Evolutionary conservation across 2,797 vertebrate genomes (phyloP).

Genomic region (Gallinago solitaria): DNA sequence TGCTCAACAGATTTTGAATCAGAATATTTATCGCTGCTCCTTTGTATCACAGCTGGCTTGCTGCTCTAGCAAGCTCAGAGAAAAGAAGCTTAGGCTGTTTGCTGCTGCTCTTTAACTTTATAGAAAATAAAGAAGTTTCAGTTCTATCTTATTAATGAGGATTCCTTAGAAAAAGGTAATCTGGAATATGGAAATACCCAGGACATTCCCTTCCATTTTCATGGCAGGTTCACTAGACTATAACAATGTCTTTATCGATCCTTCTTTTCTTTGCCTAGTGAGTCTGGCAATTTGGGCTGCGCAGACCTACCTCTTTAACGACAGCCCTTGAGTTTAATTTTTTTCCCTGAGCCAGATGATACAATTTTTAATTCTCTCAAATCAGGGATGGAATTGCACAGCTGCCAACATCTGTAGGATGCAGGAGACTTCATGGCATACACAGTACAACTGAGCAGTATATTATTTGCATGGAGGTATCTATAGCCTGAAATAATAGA

Average conservation of each 20-base stretch:
- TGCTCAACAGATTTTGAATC: not conserved
- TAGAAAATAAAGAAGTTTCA: not conserved
- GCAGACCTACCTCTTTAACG: not conserved
- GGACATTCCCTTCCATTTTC: not conserved
- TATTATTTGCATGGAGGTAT: not conserved
- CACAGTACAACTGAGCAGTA: not conserved
- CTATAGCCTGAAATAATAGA: not conserved
- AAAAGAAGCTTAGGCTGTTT: not conserved
- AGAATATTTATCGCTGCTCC: not conserved
- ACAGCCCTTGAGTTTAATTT: not conserved
- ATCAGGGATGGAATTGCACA: not conserved
- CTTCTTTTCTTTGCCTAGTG: not conserved
- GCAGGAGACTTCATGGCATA: not conserved
- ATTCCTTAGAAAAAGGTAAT: not conserved
- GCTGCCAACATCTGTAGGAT: not conserved
- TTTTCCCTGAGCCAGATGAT: not conserved
- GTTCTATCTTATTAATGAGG: not conserved
- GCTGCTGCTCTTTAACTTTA: not conserved
- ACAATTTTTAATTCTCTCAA: not conserved
- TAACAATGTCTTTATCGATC: not conserved
- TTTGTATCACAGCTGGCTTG: not conserved
- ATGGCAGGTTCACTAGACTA: not conserved
- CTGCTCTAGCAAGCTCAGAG: not conserved
- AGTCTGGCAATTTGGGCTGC: not conserved
- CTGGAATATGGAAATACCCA: not conserved